Evolutionary conservation across 2,888 invertebrate genomes (phyloP).

Genomic region (Apomyelois bistriatella): DNA sequence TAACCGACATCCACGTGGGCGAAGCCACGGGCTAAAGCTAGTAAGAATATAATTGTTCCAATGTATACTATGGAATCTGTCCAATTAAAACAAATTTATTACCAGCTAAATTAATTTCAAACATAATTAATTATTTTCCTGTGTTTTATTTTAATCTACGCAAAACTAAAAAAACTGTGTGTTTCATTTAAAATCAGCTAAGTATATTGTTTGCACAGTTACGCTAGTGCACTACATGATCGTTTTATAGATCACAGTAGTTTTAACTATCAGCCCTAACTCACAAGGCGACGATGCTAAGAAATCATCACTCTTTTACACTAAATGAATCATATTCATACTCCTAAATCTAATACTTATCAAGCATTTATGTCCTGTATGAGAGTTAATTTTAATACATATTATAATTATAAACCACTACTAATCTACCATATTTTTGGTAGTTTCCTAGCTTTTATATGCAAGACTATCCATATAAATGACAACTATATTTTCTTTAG

Average conservation of each 20-base stretch:
- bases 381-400: slow-evolving; percentile 49
- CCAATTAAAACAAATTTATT: too few relatives aligned
- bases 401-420: slow-evolving; percentile 35
- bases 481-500: not conserved
- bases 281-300: slow-evolving; percentile 14
- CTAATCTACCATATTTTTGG: slow-evolving; percentile 60
- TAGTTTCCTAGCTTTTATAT: slow-evolving; percentile 57
- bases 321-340: slow-evolving; percentile 59
- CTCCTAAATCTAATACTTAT: slow-evolving; percentile 31
- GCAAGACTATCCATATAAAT: slow-evolving; percentile 2
- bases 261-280: not conserved
- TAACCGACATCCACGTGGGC: too few relatives aligned
- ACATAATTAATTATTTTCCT: too few relatives aligned
- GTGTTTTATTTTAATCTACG: too few relatives aligned
- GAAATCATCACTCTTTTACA: slow-evolving; percentile 20
- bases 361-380: slow-evolving; percentile 46
- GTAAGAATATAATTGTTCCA: too few relatives aligned
- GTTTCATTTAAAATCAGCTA: not conserved
- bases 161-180: too few relatives aligned
- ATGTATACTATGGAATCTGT: too few relatives aligned
- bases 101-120: too few relatives aligned
- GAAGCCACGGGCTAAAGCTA: too few relatives aligned
- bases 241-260: not conserved
- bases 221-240: not conserved
- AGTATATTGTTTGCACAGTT: not conserved